A percentile compares a stretch with the other conserved stretches of the same genome.
phyloP scores from a whole-genome alignment of 1,140 invertebrate species.

The Psilanteris sp. region DNA sequence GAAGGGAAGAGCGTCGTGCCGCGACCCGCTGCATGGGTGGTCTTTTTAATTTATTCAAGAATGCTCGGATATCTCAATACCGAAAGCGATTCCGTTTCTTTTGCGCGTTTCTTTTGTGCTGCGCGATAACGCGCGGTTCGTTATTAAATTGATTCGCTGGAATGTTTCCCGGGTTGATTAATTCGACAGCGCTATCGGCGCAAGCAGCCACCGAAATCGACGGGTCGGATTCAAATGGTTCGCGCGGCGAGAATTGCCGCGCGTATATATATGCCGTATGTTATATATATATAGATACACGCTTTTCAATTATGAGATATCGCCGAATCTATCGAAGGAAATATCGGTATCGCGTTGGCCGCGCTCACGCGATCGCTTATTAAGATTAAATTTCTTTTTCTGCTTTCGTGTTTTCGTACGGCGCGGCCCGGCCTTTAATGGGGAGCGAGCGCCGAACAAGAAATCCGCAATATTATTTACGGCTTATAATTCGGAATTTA shows the following conservation, averaged over 20 bases:
- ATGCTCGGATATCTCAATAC: constrained; percentile 52
- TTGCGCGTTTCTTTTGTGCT: constrained; percentile 34
- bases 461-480: constrained; percentile 4
- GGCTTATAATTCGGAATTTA: background rate
- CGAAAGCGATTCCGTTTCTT: constrained; percentile 40
- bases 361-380: too few species aligned
- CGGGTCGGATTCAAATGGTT: too few species aligned
- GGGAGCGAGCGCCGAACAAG: too few species aligned
- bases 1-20: constrained; percentile 21
- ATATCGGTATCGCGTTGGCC: too few species aligned
- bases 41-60: constrained; percentile 62
- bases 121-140: constrained; percentile 22
- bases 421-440: too few species aligned
- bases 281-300: too few species aligned
- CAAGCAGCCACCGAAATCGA: background rate
- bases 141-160: constrained; percentile 12
- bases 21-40: constrained; percentile 44
- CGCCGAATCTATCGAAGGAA: too few species aligned
- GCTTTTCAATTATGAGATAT: too few species aligned
- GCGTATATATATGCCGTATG: too few species aligned
- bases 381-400: constrained; percentile 1
- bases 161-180: constrained; percentile 9
- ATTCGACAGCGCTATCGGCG: background rate
- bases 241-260: too few species aligned
- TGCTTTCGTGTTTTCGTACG: background rate